phyloP scores from a whole-genome alignment of 2,797 vertebrate genomes.

The Enteromius afrohamiltoni region DNA sequence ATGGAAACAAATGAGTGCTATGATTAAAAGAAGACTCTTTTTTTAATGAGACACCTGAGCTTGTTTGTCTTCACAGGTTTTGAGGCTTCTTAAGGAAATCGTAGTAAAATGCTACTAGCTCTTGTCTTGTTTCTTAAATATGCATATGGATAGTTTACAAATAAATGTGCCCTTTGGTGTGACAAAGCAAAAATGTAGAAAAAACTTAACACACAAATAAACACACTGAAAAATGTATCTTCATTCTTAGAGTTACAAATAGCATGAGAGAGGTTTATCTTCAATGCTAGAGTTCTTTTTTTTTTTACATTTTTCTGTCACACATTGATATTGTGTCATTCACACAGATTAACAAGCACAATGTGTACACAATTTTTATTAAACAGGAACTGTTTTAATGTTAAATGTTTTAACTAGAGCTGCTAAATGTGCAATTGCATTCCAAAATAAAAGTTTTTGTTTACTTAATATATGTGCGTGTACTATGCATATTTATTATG shows the following conservation, averaged over 20 bases:
- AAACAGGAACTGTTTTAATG: background rate
- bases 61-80: background rate
- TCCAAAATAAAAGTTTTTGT: too few species aligned
- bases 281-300: too few species aligned
- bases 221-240: too few species aligned
- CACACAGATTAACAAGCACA: background rate
- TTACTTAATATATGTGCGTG: too few species aligned
- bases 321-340: background rate
- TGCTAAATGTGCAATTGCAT: too few species aligned
- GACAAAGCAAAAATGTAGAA: too few species aligned
- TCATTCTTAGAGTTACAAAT: too few species aligned
- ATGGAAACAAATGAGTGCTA: background rate
- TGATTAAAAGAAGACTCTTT: background rate
- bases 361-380: background rate
- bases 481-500: too few species aligned
- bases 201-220: too few species aligned
- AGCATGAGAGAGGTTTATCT: too few species aligned
- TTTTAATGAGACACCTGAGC: background rate
- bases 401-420: background rate
- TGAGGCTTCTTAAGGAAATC: background rate
- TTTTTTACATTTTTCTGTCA: too few species aligned
- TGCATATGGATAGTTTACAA: background rate
- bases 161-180: too few species aligned
- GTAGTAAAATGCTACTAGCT: background rate
- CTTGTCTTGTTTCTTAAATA: background rate